Conservation (phyloP, 1,140 invertebrate genomes). For the Ostrea edulis region DNA sequence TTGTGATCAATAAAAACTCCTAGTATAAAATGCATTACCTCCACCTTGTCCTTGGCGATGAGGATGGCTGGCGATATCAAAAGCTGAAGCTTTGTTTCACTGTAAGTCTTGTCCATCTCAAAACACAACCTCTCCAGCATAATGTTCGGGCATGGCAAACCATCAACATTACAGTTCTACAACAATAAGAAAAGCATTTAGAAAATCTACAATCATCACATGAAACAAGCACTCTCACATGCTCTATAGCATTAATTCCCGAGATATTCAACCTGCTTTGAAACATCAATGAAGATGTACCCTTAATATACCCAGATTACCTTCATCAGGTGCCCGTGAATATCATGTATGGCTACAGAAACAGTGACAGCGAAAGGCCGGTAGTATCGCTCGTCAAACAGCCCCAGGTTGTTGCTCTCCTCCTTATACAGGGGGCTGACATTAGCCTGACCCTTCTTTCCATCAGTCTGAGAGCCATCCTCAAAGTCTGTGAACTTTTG, state of each 20-base stretch:
- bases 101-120: conserved; percentile 96
- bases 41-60: conserved; percentile 73
- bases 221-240: too few species aligned
- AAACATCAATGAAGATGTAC: too few species aligned
- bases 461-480: conserved; percentile 50
- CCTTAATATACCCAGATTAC: conserved; percentile 55
- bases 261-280: too few species aligned
- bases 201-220: too few species aligned
- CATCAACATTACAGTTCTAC: conserved; percentile 75
- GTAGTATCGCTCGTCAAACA: conserved; percentile 89
- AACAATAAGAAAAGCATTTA: neutral
- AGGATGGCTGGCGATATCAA: conserved; percentile 90
- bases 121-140: conserved; percentile 95
- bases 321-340: conserved; percentile 89
- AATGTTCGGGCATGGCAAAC: conserved; percentile 89
- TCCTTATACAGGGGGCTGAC: conserved; percentile 61
- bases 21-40: conserved; percentile 53
- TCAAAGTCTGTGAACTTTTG: conserved; percentile 92
- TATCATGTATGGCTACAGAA: conserved; percentile 96
- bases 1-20: too few species aligned
- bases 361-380: conserved; percentile 94
- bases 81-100: conserved; percentile 94
- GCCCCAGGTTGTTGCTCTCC: conserved; percentile 53
- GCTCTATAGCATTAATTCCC: too few species aligned
- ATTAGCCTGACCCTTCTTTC: conserved; percentile 55